phyloP scores from a whole-genome alignment of 2,888 invertebrate species.

The Sabellastarte sp. region DNA sequence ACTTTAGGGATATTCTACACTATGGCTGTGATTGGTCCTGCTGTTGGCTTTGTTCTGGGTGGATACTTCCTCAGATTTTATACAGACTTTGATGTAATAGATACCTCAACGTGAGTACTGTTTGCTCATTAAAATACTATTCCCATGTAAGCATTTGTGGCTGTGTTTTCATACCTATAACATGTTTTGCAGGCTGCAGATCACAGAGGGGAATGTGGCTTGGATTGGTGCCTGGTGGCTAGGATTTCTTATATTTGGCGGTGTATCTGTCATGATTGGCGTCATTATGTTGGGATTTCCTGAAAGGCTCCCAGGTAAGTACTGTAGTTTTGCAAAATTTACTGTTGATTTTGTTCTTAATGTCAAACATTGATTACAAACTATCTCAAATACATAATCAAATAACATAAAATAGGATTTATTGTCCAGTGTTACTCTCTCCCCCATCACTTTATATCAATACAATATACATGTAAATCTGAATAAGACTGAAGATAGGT shows the following conservation, averaged over 20 bases:
- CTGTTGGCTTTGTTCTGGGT: conserved; percentile 78
- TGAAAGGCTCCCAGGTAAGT: conserved; percentile 67
- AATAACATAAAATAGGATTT: no score
- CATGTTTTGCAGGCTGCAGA: neutral
- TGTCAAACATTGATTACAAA: no score
- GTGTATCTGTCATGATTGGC: conserved; percentile 78
- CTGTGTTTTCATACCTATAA: no score
- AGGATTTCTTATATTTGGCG: conserved; percentile 70
- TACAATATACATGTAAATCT: neutral
- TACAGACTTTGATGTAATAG: conserved; percentile 39
- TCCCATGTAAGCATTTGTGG: no score
- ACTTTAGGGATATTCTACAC: conserved; percentile 45
- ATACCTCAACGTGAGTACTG: no score
- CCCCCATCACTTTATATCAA: neutral
- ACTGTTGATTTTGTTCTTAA: no score
- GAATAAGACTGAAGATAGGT: neutral
- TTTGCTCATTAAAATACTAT: no score
- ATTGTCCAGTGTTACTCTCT: no score
- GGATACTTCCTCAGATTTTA: conserved; percentile 78
- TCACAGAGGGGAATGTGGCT: conserved; percentile 42
- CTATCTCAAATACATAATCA: no score
- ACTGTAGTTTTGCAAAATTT: no score
- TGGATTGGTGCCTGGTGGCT: conserved; percentile 99
- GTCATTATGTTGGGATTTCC: conserved; percentile 90
- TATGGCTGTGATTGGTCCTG: conserved; percentile 54